Conservation (phyloP, 2,888 invertebrate genomes). For the Caenorhabditis becei region DNA sequence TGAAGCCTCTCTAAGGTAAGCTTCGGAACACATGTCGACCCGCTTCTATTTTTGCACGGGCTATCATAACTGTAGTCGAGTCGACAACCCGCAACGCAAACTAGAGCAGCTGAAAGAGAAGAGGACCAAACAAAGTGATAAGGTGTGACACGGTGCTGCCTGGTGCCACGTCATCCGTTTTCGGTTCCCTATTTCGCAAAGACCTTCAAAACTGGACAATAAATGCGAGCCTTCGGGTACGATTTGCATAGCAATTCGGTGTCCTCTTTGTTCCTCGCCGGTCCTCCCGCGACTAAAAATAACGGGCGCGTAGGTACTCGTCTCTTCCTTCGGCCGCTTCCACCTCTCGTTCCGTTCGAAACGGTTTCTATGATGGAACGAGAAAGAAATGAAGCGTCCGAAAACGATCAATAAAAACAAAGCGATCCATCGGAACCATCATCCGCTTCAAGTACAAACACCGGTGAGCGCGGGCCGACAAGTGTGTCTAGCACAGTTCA, state of each 20-base stretch:
- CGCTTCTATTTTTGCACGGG: background rate
- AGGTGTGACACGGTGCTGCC: conserved; percentile 25
- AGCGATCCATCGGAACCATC: conserved; percentile 46
- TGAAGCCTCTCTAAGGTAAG: no score
- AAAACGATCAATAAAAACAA: conserved; percentile 51
- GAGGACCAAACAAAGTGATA: conserved; percentile 42
- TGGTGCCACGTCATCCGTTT: conserved; percentile 36
- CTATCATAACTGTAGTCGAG: conserved; percentile 2
- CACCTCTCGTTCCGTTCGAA: conserved; percentile 11
- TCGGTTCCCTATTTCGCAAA: background rate
- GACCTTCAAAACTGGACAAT: conserved; percentile 51
- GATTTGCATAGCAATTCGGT: conserved; percentile 60
- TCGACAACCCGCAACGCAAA: background rate
- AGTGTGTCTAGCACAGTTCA: conserved; percentile 32
- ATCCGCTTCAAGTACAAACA: conserved; percentile 47
- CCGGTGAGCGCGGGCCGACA: conserved; percentile 12
- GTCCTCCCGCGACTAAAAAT: conserved; percentile 55
- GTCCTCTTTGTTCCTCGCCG: conserved; percentile 52
- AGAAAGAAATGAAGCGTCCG: conserved; percentile 35
- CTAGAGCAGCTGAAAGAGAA: background rate
- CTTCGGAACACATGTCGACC: no score
- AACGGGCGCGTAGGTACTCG: conserved; percentile 29
- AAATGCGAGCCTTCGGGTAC: conserved; percentile 46
- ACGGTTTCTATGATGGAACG: conserved; percentile 43
- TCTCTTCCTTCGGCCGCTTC: conserved; percentile 20